Evolutionary conservation across 2,888 invertebrate genomes (phyloP), one percentile per base, ranked within the genome.

Genomic region (Drosophila siamana): DNA sequence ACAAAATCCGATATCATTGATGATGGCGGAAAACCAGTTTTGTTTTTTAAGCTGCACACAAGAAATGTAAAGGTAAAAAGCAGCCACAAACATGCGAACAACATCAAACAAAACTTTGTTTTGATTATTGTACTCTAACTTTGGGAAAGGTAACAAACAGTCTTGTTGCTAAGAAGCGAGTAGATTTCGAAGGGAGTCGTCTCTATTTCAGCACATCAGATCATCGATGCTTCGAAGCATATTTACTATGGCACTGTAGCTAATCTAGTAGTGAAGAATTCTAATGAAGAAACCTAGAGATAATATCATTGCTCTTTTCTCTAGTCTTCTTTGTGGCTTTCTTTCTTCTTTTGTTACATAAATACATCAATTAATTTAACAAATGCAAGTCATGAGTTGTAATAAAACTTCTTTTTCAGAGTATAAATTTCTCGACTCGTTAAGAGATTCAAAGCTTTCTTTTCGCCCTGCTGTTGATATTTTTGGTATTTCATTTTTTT

Each of bases 21-120:
- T 83, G 80, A 83, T 86, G 80, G 65, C 74, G 68, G 62, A 60
- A 80, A 80, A 80, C 80, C 80, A 83, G 80, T 80, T 80, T 80
- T 47, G 47, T 54, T 67, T 81, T 80, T 72, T 69, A 82, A 67
- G 78, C 70, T 78, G 68, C 71, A 86, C 64, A 71, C 83, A 51
- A 79, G 65, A 79, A 70, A 82, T 67, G 65, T 78, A 70, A 44
- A 86, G 83, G 62, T 79, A 71, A 62, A 67, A 24, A 26, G 13
- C 24, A 38, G 5, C 33, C 38, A 50, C 38, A 56, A 56, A 40
- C 40, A 74, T 11, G 22, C 41, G 8, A 55, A 36, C 40, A 67
- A 56, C 54, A 56, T 33, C 52, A 66, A 52, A 61, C 50, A 61
- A 67, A 67, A 62, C 50, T 47, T 48, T 47, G 30, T 64, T 70